Evolutionary conservation across 2,113 vertebrate genomes (phyloP).

Genomic region (Protobothrops mucrosquamatus): DNA sequence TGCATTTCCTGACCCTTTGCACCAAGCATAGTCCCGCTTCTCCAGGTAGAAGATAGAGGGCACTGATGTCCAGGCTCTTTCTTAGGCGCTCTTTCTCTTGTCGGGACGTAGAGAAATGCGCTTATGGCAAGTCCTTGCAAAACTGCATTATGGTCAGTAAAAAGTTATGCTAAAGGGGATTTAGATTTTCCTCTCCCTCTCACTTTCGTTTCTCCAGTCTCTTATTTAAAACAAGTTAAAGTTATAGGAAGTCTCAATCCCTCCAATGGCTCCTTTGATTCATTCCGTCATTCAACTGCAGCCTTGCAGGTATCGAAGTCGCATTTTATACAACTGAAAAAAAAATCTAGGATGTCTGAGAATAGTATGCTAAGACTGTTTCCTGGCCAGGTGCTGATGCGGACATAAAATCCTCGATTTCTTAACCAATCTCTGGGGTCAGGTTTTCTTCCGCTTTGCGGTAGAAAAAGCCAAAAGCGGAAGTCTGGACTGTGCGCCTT

Average conservation of each 20-base stretch:
- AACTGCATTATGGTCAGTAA: not conserved
- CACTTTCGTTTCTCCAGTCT: not conserved
- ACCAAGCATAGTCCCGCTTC: not conserved
- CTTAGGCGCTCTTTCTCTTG: not conserved
- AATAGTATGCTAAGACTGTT: not conserved
- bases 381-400: not conserved
- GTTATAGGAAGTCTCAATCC: not conserved
- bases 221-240: not conserved
- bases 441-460: not conserved
- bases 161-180: not conserved
- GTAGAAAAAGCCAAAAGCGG: not conserved
- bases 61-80: not conserved
- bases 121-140: not conserved
- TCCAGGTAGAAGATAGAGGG: not conserved
- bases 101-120: too few species aligned
- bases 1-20: not conserved
- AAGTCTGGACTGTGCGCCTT: not conserved
- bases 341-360: not conserved
- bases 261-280: not conserved
- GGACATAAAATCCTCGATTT: not conserved
- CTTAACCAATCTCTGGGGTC: not conserved
- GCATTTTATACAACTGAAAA: not conserved
- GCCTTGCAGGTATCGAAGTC: not conserved
- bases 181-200: not conserved
- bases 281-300: not conserved